These are phyloP conservation scores for Pterobdella sp. DNA, from an alignment of 2,888 invertebrate species.

Conservation along the genomic window DNA sequence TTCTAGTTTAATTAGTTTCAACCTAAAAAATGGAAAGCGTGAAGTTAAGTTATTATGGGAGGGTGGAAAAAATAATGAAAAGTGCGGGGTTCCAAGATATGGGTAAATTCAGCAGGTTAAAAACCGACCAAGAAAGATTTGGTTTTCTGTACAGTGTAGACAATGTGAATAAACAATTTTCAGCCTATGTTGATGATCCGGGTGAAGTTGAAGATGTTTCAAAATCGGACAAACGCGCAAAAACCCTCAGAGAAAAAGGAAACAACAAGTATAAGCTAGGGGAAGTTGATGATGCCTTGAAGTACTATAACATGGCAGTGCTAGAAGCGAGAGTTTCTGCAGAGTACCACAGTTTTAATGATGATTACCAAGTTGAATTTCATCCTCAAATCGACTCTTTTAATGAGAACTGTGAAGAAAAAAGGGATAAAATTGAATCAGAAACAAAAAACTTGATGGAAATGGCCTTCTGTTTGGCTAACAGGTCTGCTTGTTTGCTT, in stretches of 20 bases:
- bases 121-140: not conserved
- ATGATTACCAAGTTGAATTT: not conserved
- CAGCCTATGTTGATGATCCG: not conserved
- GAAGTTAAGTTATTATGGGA: not conserved
- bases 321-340: not conserved
- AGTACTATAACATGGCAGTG: not conserved
- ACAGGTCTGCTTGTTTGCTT: slow-evolving; percentile 41
- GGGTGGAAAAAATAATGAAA: not conserved
- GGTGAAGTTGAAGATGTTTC: not conserved
- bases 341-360: not conserved
- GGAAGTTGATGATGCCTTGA: not conserved
- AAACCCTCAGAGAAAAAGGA: not conserved
- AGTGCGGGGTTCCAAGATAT: not conserved
- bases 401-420: too few relatives aligned
- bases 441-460: too few relatives aligned
- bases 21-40: too few relatives aligned
- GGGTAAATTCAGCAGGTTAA: not conserved
- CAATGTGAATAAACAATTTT: not conserved
- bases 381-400: too few relatives aligned
- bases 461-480: slow-evolving; percentile 43
- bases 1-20: too few relatives aligned
- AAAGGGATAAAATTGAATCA: not conserved
- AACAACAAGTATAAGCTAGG: slow-evolving; percentile 10
- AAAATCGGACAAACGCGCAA: not conserved
- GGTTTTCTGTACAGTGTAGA: not conserved